These are phyloP conservation scores for Bradypus variegatus DNA, from an alignment of 2,797 vertebrate species.

Conservation along the genomic window DNA sequence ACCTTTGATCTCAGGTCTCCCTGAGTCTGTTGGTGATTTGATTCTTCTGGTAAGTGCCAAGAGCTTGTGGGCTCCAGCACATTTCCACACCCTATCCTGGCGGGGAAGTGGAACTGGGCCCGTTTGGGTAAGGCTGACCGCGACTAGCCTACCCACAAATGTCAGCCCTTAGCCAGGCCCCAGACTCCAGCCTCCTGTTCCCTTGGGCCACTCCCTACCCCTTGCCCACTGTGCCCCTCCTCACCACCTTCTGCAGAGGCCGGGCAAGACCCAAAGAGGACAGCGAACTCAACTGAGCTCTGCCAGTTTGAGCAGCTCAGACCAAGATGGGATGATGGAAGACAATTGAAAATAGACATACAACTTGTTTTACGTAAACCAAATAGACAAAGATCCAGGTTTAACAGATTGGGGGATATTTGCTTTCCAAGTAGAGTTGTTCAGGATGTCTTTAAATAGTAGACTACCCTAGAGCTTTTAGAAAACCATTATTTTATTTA, in stretches of 20 bases:
- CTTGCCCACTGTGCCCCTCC: background rate
- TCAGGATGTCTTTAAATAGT: background rate
- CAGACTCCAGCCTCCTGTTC: background rate
- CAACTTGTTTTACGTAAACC: background rate
- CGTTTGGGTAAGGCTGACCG: background rate
- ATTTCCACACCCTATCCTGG: background rate
- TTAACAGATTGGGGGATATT: background rate
- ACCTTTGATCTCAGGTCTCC: background rate
- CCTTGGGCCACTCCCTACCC: background rate
- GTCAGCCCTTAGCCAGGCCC: background rate
- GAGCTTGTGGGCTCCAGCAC: background rate
- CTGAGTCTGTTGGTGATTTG: background rate
- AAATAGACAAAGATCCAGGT: background rate
- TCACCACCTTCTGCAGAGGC: background rate
- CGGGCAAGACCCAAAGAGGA: background rate
- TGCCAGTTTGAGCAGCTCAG: background rate
- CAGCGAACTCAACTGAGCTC: background rate
- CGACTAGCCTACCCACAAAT: too few species aligned
- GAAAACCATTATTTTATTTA: background rate
- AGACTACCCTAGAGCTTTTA: background rate
- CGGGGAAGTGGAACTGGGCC: background rate
- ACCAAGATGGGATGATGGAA: background rate
- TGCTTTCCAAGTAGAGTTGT: constrained; percentile 5
- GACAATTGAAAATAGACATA: background rate
- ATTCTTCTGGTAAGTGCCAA: background rate